Evolutionary conservation across 2,888 invertebrate genomes (phyloP).

Genomic region (Leptinotarsa peninsularis): DNA sequence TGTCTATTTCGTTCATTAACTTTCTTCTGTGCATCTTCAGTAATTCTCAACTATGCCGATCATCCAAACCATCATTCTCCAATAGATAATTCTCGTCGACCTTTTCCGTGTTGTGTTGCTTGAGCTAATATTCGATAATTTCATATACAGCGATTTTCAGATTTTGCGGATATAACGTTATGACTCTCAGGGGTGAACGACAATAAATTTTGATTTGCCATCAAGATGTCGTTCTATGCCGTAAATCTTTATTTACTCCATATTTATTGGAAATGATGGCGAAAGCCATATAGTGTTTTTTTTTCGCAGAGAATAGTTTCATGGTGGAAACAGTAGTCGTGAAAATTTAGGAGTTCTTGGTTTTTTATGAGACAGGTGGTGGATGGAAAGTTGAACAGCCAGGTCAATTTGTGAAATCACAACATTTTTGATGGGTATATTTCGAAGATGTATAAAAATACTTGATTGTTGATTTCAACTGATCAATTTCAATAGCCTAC

Average conservation of each 20-base stretch:
- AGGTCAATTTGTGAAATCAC: no score
- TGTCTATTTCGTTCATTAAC: no score
- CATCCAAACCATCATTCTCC: no score
- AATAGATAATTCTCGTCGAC: not conserved
- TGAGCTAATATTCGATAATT: slow-evolving; percentile 3
- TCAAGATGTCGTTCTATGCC: slow-evolving; percentile 7
- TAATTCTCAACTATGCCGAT: no score
- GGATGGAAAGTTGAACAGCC: no score
- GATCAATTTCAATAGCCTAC: no score
- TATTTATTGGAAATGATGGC: slow-evolving; percentile 14
- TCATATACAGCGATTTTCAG: slow-evolving; percentile 1
- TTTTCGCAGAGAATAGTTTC: not conserved
- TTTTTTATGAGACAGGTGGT: not conserved
- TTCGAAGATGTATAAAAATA: no score
- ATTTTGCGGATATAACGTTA: slow-evolving; percentile 8
- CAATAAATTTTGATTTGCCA: slow-evolving; percentile 19
- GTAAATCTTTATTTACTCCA: slow-evolving; percentile 19
- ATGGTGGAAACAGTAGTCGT: not conserved
- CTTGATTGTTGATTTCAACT: no score
- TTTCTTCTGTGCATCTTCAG: no score
- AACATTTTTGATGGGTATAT: no score
- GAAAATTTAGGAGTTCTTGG: not conserved
- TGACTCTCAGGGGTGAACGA: not conserved
- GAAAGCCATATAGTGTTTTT: slow-evolving; percentile 6
- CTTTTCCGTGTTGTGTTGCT: not conserved